These are phyloP conservation scores for Onthophagus taurus DNA, from an alignment of 1,140 invertebrate genomes.

Conservation along the genomic window DNA sequence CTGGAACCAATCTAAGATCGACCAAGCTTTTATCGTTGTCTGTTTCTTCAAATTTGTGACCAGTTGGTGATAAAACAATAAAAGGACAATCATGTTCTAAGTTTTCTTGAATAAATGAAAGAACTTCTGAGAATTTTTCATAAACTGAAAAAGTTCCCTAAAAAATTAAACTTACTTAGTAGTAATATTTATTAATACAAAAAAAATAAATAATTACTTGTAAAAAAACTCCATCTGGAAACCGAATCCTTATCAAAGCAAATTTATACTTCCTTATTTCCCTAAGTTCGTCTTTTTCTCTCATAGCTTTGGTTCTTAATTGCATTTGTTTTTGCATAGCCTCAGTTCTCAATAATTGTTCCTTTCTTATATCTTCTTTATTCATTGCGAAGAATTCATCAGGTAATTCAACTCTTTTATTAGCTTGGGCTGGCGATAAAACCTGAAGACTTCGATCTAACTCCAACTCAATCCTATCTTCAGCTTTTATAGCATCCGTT, in stretches of 20 bases:
- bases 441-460: slow-evolving; percentile 79
- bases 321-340: slow-evolving; percentile 69
- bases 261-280: slow-evolving; percentile 77
- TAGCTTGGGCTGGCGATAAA: slow-evolving; percentile 65
- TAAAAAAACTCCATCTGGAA: slow-evolving; percentile 77
- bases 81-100: slow-evolving; percentile 57
- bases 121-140: slow-evolving; percentile 59
- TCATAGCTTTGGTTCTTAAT: slow-evolving; percentile 84
- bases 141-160: slow-evolving; percentile 76
- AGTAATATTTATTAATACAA: slow-evolving; percentile 1
- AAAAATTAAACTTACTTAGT: slow-evolving; percentile 16
- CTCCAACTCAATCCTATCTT: slow-evolving; percentile 72
- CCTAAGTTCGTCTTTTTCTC: slow-evolving; percentile 73
- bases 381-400: slow-evolving; percentile 72
- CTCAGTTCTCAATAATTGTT: slow-evolving; percentile 69
- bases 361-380: slow-evolving; percentile 72
- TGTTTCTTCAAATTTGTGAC: slow-evolving; percentile 51
- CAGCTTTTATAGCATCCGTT: slow-evolving; percentile 60
- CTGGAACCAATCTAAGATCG: slow-evolving; percentile 65
- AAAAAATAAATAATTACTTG: slow-evolving; percentile 48
- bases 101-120: slow-evolving; percentile 65
- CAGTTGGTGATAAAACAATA: slow-evolving; percentile 51
- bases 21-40: slow-evolving; percentile 54
- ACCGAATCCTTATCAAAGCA: slow-evolving; percentile 71
- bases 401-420: slow-evolving; percentile 60